Evolutionary conservation across 2,888 invertebrate species (phyloP), one percentile per base, ranked within the genome.

Genomic region (Stegana nigrithorax): DNA sequence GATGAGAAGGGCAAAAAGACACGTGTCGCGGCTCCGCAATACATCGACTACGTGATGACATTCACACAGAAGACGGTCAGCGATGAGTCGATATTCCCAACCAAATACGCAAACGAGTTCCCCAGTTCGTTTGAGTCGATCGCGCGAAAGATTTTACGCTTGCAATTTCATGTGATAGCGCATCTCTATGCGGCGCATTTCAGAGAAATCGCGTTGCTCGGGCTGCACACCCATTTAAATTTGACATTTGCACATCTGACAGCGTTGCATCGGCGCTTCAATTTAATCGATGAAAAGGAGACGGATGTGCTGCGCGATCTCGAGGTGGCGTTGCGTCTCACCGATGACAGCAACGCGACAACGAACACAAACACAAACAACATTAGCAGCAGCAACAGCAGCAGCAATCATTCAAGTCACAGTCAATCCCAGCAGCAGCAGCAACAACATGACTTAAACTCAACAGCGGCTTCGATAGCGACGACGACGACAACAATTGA

Each of bases 1-100:
- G 98, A 98, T 88, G 98, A 98, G 87, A 97, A 97, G 88, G 97
- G 98, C 79, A 98, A 98, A 89, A 98, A 98, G 89, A 93, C 93
- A 74, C 94, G 96, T 87, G 94, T 97, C 82, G 94, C 97, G 73
- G 97, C 98, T 79, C 97, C 97, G 80, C 97, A 98, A 88, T 98
- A 98, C 88, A 94, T 98, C 87, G 98, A 98, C 89, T 97, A 96
- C 88, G 97, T 97, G 85, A 98, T 98, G 96, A 96, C 97, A 71
- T 96, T 93, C 89, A 96, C 95, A 80, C 97, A 98, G 88, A 96
- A 96, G 89, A 96, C 95, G 76, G 93, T 98, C 88, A 94, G 94
- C 87, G 97, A 98, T 87, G 98, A 98, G 89, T 91, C 91, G 83
- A 91, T 97, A 85, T 98, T 98, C 89, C 98, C 98, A 87, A 98